Conservation (phyloP, 2,113 vertebrate species). For the Cacatua alba region DNA sequence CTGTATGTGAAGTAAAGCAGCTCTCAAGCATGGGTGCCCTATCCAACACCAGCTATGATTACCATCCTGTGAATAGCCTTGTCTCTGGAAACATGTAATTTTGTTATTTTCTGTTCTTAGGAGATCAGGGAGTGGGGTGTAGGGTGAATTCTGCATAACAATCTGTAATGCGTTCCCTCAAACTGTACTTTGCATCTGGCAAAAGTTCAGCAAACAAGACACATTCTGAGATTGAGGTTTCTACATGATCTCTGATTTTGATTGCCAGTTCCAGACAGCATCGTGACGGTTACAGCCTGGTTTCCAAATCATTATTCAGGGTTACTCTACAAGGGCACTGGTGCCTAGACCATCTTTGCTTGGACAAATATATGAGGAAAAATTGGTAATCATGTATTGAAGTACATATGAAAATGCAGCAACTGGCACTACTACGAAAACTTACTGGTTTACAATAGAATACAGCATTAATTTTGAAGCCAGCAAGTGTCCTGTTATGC, state of each 20-base stretch:
- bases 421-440: neutral
- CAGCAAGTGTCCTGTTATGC: neutral
- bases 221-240: neutral
- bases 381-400: neutral
- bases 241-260: slow-evolving; percentile 4
- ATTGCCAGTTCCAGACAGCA: neutral
- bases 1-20: neutral
- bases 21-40: neutral
- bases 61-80: neutral
- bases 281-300: neutral
- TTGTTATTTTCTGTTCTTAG: neutral
- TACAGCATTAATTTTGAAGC: neutral
- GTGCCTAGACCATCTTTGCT: neutral
- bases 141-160: neutral
- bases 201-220: slow-evolving; percentile 8
- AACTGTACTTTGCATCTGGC: neutral
- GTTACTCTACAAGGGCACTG: neutral
- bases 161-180: neutral
- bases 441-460: neutral
- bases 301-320: neutral
- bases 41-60: neutral
- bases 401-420: neutral
- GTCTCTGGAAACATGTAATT: neutral
- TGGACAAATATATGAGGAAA: neutral
- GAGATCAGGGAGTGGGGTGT: neutral